These are phyloP conservation scores for Pachypeltis micranthus DNA, from an alignment of 1,140 invertebrate species.

Conservation along the genomic window DNA sequence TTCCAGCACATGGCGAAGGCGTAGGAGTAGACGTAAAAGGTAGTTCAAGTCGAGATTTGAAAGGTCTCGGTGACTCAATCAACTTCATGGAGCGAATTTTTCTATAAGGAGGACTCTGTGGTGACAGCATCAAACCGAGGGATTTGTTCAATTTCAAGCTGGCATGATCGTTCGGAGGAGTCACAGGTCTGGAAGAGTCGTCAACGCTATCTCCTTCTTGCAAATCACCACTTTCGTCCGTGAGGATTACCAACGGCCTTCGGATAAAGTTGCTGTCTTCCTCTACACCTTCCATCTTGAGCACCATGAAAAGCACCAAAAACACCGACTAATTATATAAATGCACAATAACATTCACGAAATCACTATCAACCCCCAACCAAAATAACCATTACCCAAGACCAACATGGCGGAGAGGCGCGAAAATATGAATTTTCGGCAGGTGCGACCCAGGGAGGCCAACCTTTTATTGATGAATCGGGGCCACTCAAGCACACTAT, in stretches of 20 bases:
- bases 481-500: no score
- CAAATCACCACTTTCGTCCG: background rate
- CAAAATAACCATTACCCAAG: no score
- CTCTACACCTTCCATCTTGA: background rate
- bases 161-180: constrained; percentile 19
- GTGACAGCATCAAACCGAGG: constrained; percentile 20
- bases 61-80: constrained; percentile 12
- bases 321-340: no score
- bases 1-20: constrained; percentile 8
- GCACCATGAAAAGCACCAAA: background rate
- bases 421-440: no score
- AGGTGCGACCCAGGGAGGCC: no score
- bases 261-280: constrained; percentile 1
- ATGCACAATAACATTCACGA: no score
- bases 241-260: background rate
- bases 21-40: constrained; percentile 18
- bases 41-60: constrained; percentile 4
- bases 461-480: no score
- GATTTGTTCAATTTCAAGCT: constrained; percentile 17
- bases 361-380: no score
- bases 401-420: no score
- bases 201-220: background rate
- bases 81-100: constrained; percentile 20
- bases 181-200: constrained; percentile 18
- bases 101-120: constrained; percentile 20